A percentile compares a stretch with the other conserved stretches of the same genome.
Evolutionary conservation across 2,797 vertebrate genomes (phyloP).

Genomic region (Capromys pilorides): DNA sequence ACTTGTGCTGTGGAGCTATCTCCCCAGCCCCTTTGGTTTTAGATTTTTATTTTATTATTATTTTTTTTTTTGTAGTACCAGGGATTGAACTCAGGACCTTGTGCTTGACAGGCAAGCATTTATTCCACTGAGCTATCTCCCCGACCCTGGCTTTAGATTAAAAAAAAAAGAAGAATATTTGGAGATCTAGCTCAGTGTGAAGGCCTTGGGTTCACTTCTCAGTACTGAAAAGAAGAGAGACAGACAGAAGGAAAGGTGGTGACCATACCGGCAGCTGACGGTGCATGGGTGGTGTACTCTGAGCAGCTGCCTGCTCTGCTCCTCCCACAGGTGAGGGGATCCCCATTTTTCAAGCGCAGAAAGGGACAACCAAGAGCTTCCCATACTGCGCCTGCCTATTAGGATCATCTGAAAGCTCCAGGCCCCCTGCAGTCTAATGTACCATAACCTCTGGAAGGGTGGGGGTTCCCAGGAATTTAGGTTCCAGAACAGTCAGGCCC

Average conservation of each 20-base stretch:
- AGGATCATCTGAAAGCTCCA: not conserved
- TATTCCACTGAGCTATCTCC: too few relatives aligned
- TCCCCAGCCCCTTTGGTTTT: too few relatives aligned
- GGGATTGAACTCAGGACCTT: too few relatives aligned
- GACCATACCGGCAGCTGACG: rapidly evolving
- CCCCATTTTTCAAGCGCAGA: not conserved
- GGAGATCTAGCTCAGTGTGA: not conserved
- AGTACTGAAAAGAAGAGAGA: not conserved
- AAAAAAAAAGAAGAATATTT: not conserved
- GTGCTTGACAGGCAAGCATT: too few relatives aligned
- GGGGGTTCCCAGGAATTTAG: not conserved
- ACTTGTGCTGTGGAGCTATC: too few relatives aligned
- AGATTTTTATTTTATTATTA: too few relatives aligned
- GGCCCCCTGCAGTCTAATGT: not conserved
- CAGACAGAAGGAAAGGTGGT: not conserved
- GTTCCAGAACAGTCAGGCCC: not conserved
- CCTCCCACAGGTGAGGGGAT: not conserved
- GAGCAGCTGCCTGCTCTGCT: not conserved
- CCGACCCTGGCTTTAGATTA: too few relatives aligned
- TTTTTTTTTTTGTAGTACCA: too few relatives aligned
- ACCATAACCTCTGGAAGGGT: not conserved
- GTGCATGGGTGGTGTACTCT: rapidly evolving
- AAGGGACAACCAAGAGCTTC: not conserved
- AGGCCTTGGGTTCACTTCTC: not conserved
- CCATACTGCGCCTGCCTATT: rapidly evolving